Evolutionary conservation across 2,888 invertebrate species (phyloP).

Genomic region (Chorisops tibialis): DNA sequence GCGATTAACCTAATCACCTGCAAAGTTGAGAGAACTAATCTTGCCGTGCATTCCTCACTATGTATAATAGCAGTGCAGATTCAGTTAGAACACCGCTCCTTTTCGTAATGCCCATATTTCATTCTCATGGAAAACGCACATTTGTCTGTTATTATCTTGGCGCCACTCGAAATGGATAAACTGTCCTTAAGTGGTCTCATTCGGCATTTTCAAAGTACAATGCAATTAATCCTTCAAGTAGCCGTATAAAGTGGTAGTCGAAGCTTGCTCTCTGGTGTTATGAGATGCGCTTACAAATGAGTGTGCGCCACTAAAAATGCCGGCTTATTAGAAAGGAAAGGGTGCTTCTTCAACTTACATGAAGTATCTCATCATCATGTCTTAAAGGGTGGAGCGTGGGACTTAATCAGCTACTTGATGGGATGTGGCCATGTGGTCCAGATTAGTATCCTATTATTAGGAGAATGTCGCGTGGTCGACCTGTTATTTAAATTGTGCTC

Average conservation of each 20-base stretch:
- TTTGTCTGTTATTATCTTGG: constrained; percentile 19
- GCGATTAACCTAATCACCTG: constrained; percentile 24
- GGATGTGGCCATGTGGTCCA: constrained; percentile 16
- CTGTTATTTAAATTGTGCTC: too few species aligned
- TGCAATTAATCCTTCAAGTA: constrained; percentile 25
- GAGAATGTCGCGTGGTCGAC: constrained; percentile 18
- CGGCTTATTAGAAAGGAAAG: constrained; percentile 12
- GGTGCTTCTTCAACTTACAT: constrained; percentile 5
- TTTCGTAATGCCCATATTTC: neutral
- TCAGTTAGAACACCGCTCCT: too few species aligned
- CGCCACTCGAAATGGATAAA: constrained; percentile 22
- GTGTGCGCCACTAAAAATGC: constrained; percentile 11
- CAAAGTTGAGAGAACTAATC: neutral
- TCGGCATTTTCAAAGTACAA: constrained; percentile 21
- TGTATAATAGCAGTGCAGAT: neutral
- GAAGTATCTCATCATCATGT: too few species aligned
- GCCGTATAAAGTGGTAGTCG: neutral
- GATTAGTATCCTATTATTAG: constrained; percentile 24
- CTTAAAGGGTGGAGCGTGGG: constrained; percentile 3
- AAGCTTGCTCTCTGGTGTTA: neutral
- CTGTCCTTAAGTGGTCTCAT: constrained; percentile 23
- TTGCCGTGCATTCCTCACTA: constrained; percentile 9
- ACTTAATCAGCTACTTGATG: constrained; percentile 10
- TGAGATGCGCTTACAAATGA: constrained; percentile 18
- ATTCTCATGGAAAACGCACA: constrained; percentile 5